Evolutionary conservation across 2,113 vertebrate species (phyloP).

Genomic region (Cyanoramphus novaezelandiae): DNA sequence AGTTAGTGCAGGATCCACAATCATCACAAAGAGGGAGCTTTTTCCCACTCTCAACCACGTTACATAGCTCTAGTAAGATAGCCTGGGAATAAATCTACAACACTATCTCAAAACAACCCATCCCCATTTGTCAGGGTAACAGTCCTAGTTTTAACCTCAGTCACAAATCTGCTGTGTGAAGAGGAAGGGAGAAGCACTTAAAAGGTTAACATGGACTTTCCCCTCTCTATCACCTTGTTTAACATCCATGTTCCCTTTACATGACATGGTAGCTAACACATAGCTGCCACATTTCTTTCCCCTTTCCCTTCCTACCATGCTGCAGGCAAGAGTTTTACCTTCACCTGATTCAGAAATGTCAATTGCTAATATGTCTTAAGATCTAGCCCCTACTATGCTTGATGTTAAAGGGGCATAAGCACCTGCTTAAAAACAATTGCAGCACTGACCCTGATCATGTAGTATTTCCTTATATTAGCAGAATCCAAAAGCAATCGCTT

Average conservation of each 20-base stretch:
- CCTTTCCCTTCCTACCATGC: background rate
- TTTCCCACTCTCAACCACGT: background rate
- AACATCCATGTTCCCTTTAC: background rate
- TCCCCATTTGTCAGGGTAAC: background rate
- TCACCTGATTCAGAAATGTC: background rate
- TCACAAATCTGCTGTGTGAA: background rate
- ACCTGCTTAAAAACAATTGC: background rate
- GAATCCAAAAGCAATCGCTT: background rate
- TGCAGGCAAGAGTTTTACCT: background rate
- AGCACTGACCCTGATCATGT: background rate
- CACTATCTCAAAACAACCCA: background rate
- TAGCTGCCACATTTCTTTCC: background rate
- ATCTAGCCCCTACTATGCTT: background rate
- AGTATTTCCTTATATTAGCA: background rate
- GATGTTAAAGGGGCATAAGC: background rate
- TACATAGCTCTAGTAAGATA: background rate
- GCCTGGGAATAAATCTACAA: background rate
- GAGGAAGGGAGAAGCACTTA: background rate
- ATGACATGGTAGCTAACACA: background rate
- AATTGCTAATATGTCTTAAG: background rate
- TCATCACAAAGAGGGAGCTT: background rate
- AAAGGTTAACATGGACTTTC: background rate
- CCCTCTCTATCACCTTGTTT: background rate
- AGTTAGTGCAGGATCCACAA: background rate
- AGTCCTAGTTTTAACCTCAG: background rate